Evolutionary conservation across 1,140 invertebrate genomes (phyloP).

Genomic region (Rhizoglyphus robini): DNA sequence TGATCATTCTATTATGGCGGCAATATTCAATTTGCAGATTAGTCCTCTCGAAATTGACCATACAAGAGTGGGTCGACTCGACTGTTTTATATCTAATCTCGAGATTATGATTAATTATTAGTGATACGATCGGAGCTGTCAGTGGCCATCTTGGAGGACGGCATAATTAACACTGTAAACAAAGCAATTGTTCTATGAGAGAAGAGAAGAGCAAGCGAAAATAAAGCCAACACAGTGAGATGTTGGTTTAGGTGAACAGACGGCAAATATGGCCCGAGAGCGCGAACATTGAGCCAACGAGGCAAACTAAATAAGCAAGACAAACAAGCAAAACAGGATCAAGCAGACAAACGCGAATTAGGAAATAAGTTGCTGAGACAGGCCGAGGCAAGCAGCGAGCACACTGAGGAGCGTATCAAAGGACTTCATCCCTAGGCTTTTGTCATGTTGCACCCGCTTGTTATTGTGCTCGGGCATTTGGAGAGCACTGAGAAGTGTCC

Average conservation of each 20-base stretch:
- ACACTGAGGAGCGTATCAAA: no score
- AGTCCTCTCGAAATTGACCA: not conserved
- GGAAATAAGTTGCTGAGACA: not conserved
- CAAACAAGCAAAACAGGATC: not conserved
- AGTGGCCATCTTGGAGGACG: not conserved
- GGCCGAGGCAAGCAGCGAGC: no score
- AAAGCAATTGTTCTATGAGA: no score
- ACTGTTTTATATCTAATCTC: not conserved
- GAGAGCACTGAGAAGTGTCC: conserved; percentile 1
- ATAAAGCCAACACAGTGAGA: not conserved
- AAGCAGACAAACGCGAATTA: not conserved
- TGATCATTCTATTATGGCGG: not conserved
- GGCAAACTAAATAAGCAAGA: not conserved
- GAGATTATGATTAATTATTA: conserved; percentile 12
- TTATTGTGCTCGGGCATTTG: conserved; percentile 1
- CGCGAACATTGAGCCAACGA: not conserved
- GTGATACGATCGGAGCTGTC: not conserved
- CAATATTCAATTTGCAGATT: conserved; percentile 10
- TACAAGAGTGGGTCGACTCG: not conserved
- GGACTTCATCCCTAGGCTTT: conserved; percentile 5
- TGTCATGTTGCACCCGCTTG: not conserved
- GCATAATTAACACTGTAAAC: not conserved
- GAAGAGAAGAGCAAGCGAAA: not conserved
- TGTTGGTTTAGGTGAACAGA: not conserved
- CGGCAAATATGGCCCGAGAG: not conserved